These are phyloP conservation scores for Ypsolopha sequella DNA, from an alignment of 2,888 invertebrate genomes.

Conservation along the genomic window DNA sequence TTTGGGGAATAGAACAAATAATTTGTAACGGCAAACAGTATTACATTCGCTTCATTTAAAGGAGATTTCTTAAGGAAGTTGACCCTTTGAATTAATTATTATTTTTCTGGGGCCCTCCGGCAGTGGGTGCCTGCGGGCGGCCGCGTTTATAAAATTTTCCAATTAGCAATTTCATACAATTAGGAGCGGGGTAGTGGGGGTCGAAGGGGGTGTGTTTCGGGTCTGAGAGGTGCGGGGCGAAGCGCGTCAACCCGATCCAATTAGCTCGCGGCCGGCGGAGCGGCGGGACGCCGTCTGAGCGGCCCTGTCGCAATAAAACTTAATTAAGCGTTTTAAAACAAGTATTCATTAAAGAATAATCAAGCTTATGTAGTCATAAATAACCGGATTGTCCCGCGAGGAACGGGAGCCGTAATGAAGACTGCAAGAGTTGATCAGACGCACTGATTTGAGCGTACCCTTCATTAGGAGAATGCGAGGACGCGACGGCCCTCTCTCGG, in stretches of 20 bases:
- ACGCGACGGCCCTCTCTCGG: constrained; percentile 55
- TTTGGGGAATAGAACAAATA: neutral
- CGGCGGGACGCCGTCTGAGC: constrained; percentile 56
- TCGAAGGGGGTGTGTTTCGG: constrained; percentile 10
- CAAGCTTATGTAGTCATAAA: constrained; percentile 73
- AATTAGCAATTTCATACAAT: constrained; percentile 71
- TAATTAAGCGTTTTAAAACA: constrained; percentile 73
- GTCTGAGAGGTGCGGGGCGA: constrained; percentile 30
- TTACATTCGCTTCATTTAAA: constrained; percentile 14
- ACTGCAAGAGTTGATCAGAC: constrained; percentile 72
- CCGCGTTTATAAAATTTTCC: constrained; percentile 69
- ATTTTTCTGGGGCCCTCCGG: constrained; percentile 33
- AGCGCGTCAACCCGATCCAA: constrained; percentile 68
- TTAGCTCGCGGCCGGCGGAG: constrained; percentile 67
- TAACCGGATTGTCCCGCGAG: constrained; percentile 70
- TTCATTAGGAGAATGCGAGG: constrained; percentile 66
- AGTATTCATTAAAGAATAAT: constrained; percentile 73
- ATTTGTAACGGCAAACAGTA: constrained; percentile 1
- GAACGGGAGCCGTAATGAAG: constrained; percentile 70
- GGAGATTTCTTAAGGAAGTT: constrained; percentile 18
- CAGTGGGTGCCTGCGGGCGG: constrained; percentile 50
- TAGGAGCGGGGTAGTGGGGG: constrained; percentile 45
- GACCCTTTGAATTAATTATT: constrained; percentile 25
- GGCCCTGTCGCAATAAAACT: constrained; percentile 71
- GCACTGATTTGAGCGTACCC: constrained; percentile 71